Percentiles rank a stretch among this genome's conserved stretches.
Evolutionary conservation across 2,113 vertebrate genomes (phyloP).

Genomic region (Myotis lucifugus): DNA sequence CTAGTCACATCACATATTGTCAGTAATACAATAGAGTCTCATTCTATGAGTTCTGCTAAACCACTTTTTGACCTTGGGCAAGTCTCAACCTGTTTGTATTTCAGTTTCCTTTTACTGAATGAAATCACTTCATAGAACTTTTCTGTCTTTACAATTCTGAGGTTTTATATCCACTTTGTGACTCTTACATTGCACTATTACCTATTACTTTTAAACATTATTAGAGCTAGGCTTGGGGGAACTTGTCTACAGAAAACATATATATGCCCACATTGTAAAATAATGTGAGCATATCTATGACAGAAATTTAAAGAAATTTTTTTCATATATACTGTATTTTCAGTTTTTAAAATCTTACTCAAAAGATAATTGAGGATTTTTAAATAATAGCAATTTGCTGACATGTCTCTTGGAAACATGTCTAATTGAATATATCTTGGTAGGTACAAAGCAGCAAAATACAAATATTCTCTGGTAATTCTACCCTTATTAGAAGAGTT

Average conservation of each 20-base stretch:
- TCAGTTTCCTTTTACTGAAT: neutral
- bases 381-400: neutral
- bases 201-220: neutral
- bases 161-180: neutral
- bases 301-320: conserved; percentile 1
- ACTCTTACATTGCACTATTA: neutral
- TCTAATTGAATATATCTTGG: neutral
- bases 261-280: neutral
- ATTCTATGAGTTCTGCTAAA: neutral
- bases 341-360: neutral
- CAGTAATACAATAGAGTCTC: neutral
- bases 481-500: neutral
- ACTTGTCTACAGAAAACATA: neutral
- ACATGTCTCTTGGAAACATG: neutral
- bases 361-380: neutral
- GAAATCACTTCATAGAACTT: neutral
- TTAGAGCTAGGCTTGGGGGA: neutral
- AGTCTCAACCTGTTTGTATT: neutral
- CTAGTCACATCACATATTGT: neutral
- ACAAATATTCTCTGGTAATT: neutral
- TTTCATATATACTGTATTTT: neutral
- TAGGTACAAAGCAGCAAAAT: neutral
- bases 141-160: neutral
- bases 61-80: neutral
- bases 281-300: neutral